phyloP scores from a whole-genome alignment of 2,888 invertebrate genomes.

The Agrypnus murinus region DNA sequence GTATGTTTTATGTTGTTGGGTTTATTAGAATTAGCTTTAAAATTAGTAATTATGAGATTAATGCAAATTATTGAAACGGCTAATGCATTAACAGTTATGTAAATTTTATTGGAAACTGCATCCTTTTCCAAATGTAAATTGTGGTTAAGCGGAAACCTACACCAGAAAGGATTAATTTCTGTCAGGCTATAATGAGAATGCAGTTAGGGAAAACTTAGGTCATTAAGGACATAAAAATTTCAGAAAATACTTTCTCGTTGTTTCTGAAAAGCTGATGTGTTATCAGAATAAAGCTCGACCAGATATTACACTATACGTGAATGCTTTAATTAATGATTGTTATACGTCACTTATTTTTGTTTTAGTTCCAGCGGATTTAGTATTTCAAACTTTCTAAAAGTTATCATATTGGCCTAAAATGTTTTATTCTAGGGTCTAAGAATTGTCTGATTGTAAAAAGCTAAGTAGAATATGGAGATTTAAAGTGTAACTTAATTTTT shows the following conservation, averaged over 20 bases:
- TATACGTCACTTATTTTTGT: too few relatives aligned
- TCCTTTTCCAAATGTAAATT: not conserved
- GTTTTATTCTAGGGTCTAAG: too few relatives aligned
- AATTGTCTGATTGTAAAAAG: too few relatives aligned
- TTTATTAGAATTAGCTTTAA: not conserved
- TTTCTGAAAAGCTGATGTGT: not conserved
- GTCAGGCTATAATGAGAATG: slow-evolving; percentile 16
- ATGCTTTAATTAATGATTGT: too few relatives aligned
- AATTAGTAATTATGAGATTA: slow-evolving; percentile 11
- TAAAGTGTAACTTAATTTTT: too few relatives aligned
- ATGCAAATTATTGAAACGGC: not conserved
- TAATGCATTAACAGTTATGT: not conserved
- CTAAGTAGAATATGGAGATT: too few relatives aligned
- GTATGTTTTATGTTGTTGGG: not conserved
- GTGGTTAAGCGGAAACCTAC: slow-evolving; percentile 5
- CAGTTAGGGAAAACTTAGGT: slow-evolving; percentile 15
- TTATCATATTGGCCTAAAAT: too few relatives aligned
- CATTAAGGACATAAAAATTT: slow-evolving; percentile 19
- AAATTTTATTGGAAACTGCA: not conserved
- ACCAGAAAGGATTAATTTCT: slow-evolving; percentile 14
- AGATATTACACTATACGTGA: too few relatives aligned
- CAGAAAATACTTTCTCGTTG: slow-evolving; percentile 4
- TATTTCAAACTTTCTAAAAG: too few relatives aligned
- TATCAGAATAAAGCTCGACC: too few relatives aligned
- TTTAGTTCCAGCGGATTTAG: too few relatives aligned